Evolutionary conservation across 64 coral and sea anemone genomes (phyloP).

Genomic region (Pachyseris speciosa): DNA sequence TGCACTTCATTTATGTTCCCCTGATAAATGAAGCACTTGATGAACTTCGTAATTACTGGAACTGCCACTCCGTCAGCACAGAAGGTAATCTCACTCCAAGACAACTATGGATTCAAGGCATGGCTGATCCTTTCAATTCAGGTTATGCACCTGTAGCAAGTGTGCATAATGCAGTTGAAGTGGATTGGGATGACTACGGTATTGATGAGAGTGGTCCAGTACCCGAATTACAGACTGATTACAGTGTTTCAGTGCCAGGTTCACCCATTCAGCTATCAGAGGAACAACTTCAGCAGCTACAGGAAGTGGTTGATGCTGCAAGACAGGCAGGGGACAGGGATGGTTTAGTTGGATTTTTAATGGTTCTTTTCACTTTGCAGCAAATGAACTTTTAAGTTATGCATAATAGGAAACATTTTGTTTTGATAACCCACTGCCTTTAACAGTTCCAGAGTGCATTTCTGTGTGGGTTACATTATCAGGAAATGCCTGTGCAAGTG

Average conservation of each 20-base stretch:
- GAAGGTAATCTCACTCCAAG: neutral
- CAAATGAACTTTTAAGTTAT: too few relatives aligned
- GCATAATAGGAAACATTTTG: too few relatives aligned
- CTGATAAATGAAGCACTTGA: neutral
- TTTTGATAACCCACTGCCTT: too few relatives aligned
- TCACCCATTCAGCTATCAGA: neutral
- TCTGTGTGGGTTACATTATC: too few relatives aligned
- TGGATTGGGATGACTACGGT: slow-evolving; percentile 10
- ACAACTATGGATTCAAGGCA: slow-evolving; percentile 18
- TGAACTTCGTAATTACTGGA: neutral
- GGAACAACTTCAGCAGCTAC: too few relatives aligned
- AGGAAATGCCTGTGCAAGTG: too few relatives aligned
- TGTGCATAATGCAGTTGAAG: neutral
- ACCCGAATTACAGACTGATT: neutral
- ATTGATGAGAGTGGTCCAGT: slow-evolving; percentile 20
- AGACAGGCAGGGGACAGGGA: too few relatives aligned
- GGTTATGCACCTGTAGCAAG: slow-evolving; percentile 3
- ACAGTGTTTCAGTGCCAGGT: neutral
- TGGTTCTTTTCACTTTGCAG: too few relatives aligned
- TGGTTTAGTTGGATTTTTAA: too few relatives aligned
- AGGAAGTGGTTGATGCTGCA: too few relatives aligned
- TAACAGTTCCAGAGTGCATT: too few relatives aligned
- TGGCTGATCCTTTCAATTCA: neutral
- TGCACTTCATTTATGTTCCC: slow-evolving; percentile 25
- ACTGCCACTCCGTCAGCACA: slow-evolving; percentile 1